Evolutionary conservation across 1,140 invertebrate genomes (phyloP).

Genomic region (Eupristina koningsbergeri): DNA sequence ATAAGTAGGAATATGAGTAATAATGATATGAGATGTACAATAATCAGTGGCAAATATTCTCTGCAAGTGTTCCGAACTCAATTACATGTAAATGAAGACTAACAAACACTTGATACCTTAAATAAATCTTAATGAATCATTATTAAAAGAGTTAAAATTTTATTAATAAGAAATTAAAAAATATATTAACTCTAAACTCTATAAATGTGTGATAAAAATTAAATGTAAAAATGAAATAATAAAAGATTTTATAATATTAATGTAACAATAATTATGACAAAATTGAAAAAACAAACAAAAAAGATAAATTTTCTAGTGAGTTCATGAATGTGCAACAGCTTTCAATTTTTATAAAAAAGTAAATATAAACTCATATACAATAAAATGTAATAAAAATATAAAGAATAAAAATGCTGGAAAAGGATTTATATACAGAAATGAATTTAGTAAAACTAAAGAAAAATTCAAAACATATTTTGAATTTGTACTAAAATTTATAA

Average conservation of each 20-base stretch:
- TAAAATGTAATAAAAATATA: background rate
- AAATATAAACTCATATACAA: background rate
- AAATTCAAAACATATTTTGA: too few species aligned
- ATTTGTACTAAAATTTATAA: too few species aligned
- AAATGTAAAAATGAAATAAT: background rate
- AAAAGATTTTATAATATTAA: background rate
- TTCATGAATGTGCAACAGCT: too few species aligned
- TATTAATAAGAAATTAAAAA: background rate
- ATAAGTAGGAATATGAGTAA: too few species aligned
- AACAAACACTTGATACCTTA: background rate
- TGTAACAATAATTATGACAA: background rate
- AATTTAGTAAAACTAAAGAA: too few species aligned
- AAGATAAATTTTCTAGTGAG: background rate
- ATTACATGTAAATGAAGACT: background rate
- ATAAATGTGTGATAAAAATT: background rate
- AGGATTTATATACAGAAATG: too few species aligned
- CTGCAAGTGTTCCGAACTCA: background rate
- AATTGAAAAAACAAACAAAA: background rate
- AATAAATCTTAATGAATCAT: background rate
- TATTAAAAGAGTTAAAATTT: background rate
- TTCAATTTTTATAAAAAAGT: too few species aligned
- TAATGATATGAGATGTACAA: background rate
- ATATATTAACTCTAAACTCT: background rate
- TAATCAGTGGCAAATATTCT: background rate
- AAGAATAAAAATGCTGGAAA: background rate